Conservation (phyloP, 2,113 vertebrate genomes). For the Falcunculus frontatus region DNA sequence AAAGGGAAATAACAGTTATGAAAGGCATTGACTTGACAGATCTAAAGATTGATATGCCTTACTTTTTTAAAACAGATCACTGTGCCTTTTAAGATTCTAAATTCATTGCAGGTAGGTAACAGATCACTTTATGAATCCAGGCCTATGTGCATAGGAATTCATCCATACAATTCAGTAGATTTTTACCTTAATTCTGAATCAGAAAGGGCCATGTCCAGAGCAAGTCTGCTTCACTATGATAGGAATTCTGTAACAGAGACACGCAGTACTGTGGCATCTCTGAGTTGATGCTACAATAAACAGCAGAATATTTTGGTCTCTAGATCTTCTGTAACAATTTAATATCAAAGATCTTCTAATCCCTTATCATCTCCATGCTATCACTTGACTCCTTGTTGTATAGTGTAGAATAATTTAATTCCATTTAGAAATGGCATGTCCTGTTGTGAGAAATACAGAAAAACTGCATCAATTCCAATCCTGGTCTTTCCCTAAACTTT, state of each 20-base stretch:
- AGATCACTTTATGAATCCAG: not conserved
- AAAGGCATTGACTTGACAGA: not conserved
- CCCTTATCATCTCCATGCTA: not conserved
- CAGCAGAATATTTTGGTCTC: not conserved
- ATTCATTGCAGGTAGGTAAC: not conserved
- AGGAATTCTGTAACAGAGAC: not conserved
- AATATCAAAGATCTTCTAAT: slow-evolving; percentile 21
- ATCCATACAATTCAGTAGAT: not conserved
- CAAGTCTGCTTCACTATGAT: not conserved
- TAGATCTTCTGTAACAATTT: not conserved
- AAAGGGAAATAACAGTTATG: not conserved
- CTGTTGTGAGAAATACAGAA: not conserved
- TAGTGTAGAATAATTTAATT: not conserved
- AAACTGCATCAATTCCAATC: not conserved
- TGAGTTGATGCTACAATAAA: not conserved
- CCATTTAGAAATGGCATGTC: not conserved
- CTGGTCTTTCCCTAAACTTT: not conserved
- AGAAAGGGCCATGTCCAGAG: not conserved
- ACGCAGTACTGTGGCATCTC: not conserved
- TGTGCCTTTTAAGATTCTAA: not conserved
- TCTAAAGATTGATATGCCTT: not conserved
- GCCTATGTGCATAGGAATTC: not conserved
- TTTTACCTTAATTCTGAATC: not conserved
- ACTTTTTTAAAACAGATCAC: not conserved
- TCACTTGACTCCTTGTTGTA: not conserved